Evolutionary conservation across 2,797 vertebrate genomes (phyloP).

Genomic region (Gymnothorax javanicus): DNA sequence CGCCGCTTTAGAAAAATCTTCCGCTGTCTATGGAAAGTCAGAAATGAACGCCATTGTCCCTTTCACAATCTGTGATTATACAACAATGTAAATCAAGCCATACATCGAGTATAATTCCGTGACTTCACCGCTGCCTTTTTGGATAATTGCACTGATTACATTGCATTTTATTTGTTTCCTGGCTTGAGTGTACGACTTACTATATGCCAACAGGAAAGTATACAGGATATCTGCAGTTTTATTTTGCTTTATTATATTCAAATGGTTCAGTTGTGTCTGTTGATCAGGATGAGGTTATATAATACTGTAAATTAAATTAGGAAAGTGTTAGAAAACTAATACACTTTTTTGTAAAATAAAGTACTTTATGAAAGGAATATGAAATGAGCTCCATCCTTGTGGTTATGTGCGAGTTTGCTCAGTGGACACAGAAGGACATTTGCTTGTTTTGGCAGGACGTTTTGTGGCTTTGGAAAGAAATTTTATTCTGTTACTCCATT

Average conservation of each 20-base stretch:
- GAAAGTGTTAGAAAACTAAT: not conserved
- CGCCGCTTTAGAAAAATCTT: not conserved
- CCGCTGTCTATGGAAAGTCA: no score
- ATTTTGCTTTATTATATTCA: not conserved
- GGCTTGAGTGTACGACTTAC: not conserved
- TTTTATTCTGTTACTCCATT: not conserved
- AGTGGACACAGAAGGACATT: not conserved
- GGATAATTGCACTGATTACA: not conserved
- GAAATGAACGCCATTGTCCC: no score
- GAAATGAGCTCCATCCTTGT: not conserved
- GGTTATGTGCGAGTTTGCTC: not conserved
- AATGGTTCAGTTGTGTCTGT: not conserved
- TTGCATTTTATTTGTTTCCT: not conserved
- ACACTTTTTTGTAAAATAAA: not conserved
- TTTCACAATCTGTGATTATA: not conserved
- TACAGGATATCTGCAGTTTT: not conserved
- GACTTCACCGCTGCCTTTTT: not conserved
- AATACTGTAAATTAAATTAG: not conserved
- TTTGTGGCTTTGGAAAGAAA: not conserved
- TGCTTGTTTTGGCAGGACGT: not conserved
- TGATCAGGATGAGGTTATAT: not conserved
- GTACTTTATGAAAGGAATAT: not conserved
- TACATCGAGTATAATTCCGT: not conserved
- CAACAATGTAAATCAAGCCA: not conserved
- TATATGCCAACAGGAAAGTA: no score